Conservation (phyloP, 2,113 vertebrate genomes). For the Phoxinus phoxinus region DNA sequence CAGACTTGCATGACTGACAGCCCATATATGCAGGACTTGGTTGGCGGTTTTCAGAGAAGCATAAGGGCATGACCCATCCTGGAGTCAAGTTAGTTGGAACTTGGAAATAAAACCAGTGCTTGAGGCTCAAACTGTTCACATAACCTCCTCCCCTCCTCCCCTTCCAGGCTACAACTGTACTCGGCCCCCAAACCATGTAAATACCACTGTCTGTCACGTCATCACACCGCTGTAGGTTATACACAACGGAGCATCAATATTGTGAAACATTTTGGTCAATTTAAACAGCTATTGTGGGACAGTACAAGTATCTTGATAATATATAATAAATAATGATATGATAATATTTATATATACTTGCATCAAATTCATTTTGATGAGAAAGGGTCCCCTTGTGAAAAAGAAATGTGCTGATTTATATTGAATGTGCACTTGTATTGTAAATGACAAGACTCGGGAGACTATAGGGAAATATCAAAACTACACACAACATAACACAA, state of each 20-base stretch:
- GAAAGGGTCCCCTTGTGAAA: background rate
- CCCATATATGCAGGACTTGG: background rate
- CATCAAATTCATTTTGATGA: background rate
- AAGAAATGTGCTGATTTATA: too few relatives aligned
- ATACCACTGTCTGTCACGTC: background rate
- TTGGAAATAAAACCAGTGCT: constrained; percentile 32
- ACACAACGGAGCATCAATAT: background rate
- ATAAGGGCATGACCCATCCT: background rate
- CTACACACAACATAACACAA: too few relatives aligned
- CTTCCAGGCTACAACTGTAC: constrained; percentile 13
- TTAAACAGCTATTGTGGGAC: background rate
- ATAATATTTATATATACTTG: background rate
- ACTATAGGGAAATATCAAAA: too few relatives aligned
- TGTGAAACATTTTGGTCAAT: background rate
- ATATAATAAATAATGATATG: background rate
- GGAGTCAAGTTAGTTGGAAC: background rate
- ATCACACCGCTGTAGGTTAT: background rate
- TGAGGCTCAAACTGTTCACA: background rate
- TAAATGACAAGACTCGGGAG: too few relatives aligned
- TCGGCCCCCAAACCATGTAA: background rate
- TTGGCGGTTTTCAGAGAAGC: background rate
- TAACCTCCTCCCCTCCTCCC: background rate
- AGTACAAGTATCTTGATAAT: background rate
- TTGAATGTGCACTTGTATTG: too few relatives aligned
- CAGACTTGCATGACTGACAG: background rate